Base-by-base conservation (phyloP, 2,888 invertebrate species). In the Sabatieria punctata region DNA sequence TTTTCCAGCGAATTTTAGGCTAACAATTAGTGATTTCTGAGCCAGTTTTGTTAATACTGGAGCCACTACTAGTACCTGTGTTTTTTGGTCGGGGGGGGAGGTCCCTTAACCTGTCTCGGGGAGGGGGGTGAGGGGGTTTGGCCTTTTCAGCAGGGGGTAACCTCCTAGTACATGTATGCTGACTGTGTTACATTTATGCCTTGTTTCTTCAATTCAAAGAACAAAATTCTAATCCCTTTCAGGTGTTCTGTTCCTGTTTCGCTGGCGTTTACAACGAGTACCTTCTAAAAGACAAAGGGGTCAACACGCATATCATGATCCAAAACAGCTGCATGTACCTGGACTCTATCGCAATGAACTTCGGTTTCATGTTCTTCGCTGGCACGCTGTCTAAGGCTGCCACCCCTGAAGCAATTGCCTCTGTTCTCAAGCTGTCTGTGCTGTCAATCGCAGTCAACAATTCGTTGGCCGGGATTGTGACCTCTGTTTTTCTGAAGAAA, bases 251-350 rank as follows among this genome's bases (percentile, higher is more conserved):
- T 63, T 91, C 91, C 0, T 91, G 89, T 57, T 70, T 88, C 50
- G 91, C 91, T 1, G 91, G 91, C 4, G 91, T 91, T 2, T 93
- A 89, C 67, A 91, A 89, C 65, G 91, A 93, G 65, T 86, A 84
- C 68, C 72, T 93, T 45, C 71, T 93, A 2, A 91, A 91, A 71
- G 80, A 79, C 25, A 77, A 79, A 57, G 85, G 85, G 19, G 76
- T 78, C 2, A 78, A 80, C 54, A 80, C 86, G 0, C 82, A 86
- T 63, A 82, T 91, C 59, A 85, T 84, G 69, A 71, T 89, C 53
- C 91, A 91, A 69, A 93, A 91, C 66, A n/a, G n/a, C n/a, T n/a
- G 78, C 60, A 88, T 91, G 85, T 91, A 91, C 66, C 64, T 85
- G 25, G 85, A 91, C 67, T 89, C 89, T 3, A 85, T 91, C 52